A percentile compares a stretch with the other conserved stretches of the same genome.
phyloP scores from a whole-genome alignment of 2,888 invertebrate species.

The Mesoligia furuncula region DNA sequence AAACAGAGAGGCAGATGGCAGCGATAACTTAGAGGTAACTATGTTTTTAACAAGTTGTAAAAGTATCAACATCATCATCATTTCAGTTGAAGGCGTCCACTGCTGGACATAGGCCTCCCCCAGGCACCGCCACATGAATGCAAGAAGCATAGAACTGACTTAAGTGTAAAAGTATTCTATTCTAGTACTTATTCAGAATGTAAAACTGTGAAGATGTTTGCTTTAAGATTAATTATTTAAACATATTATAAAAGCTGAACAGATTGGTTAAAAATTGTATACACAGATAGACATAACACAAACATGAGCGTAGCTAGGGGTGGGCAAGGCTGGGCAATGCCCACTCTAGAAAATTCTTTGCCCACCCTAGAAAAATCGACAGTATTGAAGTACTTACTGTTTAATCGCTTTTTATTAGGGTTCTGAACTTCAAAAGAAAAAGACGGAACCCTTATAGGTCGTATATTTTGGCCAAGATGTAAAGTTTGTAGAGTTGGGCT shows the following conservation, averaged over 20 bases:
- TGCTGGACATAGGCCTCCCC: background rate
- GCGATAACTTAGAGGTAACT: slow-evolving; percentile 97
- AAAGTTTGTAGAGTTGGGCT: no score
- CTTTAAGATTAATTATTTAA: background rate
- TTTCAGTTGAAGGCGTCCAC: background rate
- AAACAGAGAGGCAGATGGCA: slow-evolving; percentile 99
- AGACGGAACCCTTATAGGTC: no score
- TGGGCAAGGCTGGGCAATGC: no score
- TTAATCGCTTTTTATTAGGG: no score
- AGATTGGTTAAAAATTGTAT: background rate
- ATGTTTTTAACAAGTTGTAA: background rate
- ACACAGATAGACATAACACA: background rate
- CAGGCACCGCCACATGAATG: background rate
- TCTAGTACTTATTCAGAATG: background rate
- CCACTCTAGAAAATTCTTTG: no score
- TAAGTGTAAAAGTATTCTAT: background rate
- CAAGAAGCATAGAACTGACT: background rate
- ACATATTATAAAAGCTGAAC: background rate
- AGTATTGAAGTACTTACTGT: no score
- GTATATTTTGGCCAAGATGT: no score
- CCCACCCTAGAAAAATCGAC: no score
- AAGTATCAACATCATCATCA: background rate
- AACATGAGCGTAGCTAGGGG: no score
- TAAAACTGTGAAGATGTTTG: background rate
- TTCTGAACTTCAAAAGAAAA: no score